Percentiles rank a stretch among this genome's conserved stretches.
These are phyloP conservation scores for Pangasius macronema DNA, from an alignment of 2,797 vertebrate genomes.

Conservation along the genomic window DNA sequence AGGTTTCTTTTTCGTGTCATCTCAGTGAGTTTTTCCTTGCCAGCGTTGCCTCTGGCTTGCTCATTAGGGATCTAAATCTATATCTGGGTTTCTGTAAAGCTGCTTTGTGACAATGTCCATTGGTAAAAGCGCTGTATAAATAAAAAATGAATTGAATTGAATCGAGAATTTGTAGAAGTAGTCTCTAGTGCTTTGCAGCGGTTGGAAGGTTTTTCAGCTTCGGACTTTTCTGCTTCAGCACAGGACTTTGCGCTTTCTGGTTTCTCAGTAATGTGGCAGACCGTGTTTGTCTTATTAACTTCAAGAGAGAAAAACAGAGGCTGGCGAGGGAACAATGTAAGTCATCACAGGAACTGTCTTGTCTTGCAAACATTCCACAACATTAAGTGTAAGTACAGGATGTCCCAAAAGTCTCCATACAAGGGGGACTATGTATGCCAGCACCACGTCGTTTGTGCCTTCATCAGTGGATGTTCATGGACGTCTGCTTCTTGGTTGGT, in stretches of 20 bases:
- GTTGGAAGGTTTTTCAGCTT: neutral
- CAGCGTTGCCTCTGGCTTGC: neutral
- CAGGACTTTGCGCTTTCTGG: neutral
- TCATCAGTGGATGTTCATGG: no score
- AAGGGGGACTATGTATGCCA: no score
- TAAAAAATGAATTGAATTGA: neutral
- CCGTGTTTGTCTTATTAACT: neutral
- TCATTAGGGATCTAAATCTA: conserved; percentile 18
- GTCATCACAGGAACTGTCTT: neutral
- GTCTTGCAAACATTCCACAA: neutral
- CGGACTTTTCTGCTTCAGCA: neutral
- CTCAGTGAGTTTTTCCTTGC: neutral
- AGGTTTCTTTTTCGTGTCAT: neutral
- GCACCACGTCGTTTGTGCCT: no score
- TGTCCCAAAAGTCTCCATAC: no score
- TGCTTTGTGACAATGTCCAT: neutral
- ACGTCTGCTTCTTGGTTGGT: no score
- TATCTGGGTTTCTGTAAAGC: conserved; percentile 10
- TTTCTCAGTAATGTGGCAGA: neutral
- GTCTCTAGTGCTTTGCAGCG: neutral
- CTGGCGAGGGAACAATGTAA: neutral
- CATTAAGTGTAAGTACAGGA: neutral
- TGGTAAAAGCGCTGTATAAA: neutral
- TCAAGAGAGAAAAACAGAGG: neutral
- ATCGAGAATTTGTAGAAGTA: neutral